These are phyloP conservation scores for Rhinoderma darwinii DNA, from an alignment of 2,113 vertebrate genomes.

Conservation along the genomic window DNA sequence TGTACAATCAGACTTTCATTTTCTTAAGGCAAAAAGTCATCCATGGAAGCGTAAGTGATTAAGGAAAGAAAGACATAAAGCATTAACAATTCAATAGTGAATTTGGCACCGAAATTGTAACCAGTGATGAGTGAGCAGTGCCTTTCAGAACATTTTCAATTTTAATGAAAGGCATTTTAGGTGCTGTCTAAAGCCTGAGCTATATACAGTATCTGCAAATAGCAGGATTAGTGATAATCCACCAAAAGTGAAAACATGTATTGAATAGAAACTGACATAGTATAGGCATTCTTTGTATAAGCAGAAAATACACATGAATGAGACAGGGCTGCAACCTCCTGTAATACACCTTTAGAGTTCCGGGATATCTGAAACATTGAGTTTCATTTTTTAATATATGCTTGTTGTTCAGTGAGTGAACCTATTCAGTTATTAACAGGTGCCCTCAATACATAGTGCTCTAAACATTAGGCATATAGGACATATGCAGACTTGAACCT, in stretches of 20 bases:
- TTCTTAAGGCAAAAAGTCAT: conserved; percentile 56
- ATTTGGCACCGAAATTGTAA: conserved; percentile 55
- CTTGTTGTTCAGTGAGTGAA: not conserved
- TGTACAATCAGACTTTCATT: conserved; percentile 53
- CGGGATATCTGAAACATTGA: not conserved
- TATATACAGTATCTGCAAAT: conserved; percentile 47
- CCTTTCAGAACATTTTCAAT: conserved; percentile 54
- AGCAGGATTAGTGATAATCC: conserved; percentile 54
- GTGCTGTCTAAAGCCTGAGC: conserved; percentile 7
- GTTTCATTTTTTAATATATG: not conserved
- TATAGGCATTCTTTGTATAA: not conserved
- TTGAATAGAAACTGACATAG: conserved; percentile 3
- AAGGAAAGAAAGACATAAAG: conserved; percentile 51
- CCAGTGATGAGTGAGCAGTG: conserved; percentile 55
- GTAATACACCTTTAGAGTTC: not conserved
- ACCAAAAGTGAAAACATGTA: not conserved
- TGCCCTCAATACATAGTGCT: too few species aligned
- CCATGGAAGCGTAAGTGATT: conserved; percentile 47
- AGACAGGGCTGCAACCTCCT: not conserved
- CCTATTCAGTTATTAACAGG: too few species aligned
- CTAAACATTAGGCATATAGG: too few species aligned
- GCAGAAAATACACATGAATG: not conserved
- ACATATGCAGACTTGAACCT: too few species aligned
- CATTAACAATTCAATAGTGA: conserved; percentile 60
- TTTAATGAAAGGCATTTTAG: conserved; percentile 53